These are phyloP conservation scores for Teleogryllus occipitalis DNA, from an alignment of 1,140 invertebrate genomes.

Conservation along the genomic window DNA sequence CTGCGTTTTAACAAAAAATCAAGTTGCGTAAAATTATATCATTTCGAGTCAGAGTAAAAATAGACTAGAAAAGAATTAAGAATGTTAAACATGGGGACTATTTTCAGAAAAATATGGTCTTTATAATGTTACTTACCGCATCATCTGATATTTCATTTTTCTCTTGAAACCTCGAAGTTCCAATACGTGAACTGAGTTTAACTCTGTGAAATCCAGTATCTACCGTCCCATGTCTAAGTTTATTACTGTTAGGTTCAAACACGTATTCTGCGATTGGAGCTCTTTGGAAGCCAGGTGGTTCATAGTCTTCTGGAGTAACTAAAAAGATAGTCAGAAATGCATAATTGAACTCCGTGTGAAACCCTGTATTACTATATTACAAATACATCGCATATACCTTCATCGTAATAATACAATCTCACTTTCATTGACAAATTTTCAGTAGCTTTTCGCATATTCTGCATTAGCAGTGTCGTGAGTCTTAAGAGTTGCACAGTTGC, in stretches of 20 bases:
- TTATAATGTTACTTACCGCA: too few species aligned
- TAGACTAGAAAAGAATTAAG: too few species aligned
- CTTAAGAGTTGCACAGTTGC: background rate
- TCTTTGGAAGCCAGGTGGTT: constrained; percentile 8
- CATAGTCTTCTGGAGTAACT: constrained; percentile 12
- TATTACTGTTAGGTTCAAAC: background rate
- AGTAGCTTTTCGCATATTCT: background rate
- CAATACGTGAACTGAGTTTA: background rate
- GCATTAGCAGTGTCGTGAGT: background rate
- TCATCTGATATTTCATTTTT: too few species aligned
- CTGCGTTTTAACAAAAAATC: too few species aligned
- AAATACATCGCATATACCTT: background rate
- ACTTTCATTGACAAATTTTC: background rate
- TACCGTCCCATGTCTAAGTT: background rate
- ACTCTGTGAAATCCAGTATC: background rate
- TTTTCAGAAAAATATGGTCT: too few species aligned
- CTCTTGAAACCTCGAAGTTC: background rate
- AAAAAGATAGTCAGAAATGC: too few species aligned
- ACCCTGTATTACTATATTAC: background rate
- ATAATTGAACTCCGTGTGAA: too few species aligned
- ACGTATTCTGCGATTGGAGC: background rate
- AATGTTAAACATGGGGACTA: too few species aligned
- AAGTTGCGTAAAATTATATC: too few species aligned
- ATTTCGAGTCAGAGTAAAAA: too few species aligned
- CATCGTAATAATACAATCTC: background rate